A percentile compares a stretch with the other conserved stretches of the same genome.
Evolutionary conservation across 92 coral and sea anemone species (phyloP).

Genomic region (Nematostella vectensis): DNA sequence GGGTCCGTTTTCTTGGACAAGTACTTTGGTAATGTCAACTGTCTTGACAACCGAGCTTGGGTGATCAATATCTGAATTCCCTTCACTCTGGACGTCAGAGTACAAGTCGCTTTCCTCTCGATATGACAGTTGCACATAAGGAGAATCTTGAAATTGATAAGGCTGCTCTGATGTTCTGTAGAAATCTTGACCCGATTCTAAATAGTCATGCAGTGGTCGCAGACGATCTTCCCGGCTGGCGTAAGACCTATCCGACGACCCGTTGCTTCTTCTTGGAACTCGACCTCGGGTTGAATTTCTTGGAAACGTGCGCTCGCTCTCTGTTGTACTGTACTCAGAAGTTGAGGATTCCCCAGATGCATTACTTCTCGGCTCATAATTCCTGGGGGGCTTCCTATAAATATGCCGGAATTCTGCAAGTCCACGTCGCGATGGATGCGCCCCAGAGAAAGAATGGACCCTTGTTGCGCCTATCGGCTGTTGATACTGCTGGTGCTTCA

Average conservation of each 20-base stretch:
- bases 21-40: too few species aligned
- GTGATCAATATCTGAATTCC: too few species aligned
- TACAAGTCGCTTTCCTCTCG: too few species aligned
- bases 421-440: conserved; percentile 11
- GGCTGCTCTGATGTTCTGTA: too few species aligned
- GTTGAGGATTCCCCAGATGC: conserved; percentile 14
- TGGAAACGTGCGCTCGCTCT: conserved; percentile 5
- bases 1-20: background rate
- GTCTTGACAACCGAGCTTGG: too few species aligned
- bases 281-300: background rate
- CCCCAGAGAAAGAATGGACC: background rate
- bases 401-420: conserved; percentile 15
- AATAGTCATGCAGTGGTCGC: background rate
- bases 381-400: background rate
- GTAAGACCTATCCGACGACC: background rate
- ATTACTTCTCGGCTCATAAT: too few species aligned
- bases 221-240: background rate
- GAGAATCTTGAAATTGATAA: too few species aligned
- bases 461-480: too few species aligned
- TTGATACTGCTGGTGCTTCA: too few species aligned
- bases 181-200: background rate
- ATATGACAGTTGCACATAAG: too few species aligned
- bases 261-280: background rate
- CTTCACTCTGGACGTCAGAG: too few species aligned
- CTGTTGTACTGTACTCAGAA: conserved; percentile 13